A percentile compares a stretch with the other conserved stretches of the same genome.
Evolutionary conservation across 2,113 vertebrate species (phyloP).

Genomic region (Oryzias javanicus): DNA sequence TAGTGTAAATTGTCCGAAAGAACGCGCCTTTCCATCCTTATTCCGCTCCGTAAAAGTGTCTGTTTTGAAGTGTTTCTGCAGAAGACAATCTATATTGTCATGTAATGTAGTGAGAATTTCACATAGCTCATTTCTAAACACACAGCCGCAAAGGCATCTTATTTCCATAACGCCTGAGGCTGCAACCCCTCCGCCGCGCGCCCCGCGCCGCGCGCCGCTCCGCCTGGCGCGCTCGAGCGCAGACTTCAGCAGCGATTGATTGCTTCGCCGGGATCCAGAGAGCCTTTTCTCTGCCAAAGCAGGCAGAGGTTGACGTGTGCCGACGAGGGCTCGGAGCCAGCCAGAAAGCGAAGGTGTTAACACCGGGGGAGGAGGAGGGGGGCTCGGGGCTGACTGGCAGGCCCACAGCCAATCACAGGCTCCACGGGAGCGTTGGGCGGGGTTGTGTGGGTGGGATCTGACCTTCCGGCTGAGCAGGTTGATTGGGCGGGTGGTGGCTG

Average conservation of each 20-base stretch:
- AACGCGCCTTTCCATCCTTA: too few relatives aligned
- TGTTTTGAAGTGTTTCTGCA: slow-evolving; percentile 1
- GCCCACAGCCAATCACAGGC: slow-evolving; percentile 86
- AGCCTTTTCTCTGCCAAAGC: slow-evolving; percentile 74
- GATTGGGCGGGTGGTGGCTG: slow-evolving; percentile 85
- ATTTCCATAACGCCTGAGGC: slow-evolving; percentile 73
- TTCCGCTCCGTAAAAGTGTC: not conserved
- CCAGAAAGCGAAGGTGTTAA: slow-evolving; percentile 79
- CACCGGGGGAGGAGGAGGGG: slow-evolving; percentile 65
- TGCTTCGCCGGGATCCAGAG: slow-evolving; percentile 75
- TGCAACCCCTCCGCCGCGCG: slow-evolving; percentile 69
- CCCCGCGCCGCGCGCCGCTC: slow-evolving; percentile 54
- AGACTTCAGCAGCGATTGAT: slow-evolving; percentile 78
- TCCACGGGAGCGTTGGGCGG: slow-evolving; percentile 74
- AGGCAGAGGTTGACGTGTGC: slow-evolving; percentile 73
- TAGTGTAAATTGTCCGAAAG: too few relatives aligned
- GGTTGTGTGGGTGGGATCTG: slow-evolving; percentile 87
- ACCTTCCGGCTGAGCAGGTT: slow-evolving; percentile 95
- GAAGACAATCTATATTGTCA: slow-evolving; percentile 3
- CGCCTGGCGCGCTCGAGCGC: slow-evolving; percentile 71
- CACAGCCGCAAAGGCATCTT: slow-evolving; percentile 73
- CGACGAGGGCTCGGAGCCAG: slow-evolving; percentile 66
- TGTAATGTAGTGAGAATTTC: slow-evolving; percentile 59
- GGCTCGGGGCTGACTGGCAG: slow-evolving; percentile 81
- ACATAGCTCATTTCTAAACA: slow-evolving; percentile 76